Percentiles rank a stretch among this genome's conserved stretches.
These are phyloP conservation scores for Himalopsyche japonica DNA, from an alignment of 2,888 invertebrate genomes.

Conservation along the genomic window DNA sequence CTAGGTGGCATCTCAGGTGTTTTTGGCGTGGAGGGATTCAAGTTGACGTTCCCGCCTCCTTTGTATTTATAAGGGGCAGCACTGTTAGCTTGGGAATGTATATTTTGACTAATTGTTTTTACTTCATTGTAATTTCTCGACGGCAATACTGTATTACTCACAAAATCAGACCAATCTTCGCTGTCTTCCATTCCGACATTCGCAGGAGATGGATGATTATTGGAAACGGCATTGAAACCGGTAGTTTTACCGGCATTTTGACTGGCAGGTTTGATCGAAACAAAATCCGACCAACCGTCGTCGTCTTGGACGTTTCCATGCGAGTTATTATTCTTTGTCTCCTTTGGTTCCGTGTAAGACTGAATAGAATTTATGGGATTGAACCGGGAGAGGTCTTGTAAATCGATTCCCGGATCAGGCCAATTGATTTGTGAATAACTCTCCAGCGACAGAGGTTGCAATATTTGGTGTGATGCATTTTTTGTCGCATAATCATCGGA, in stretches of 20 bases:
- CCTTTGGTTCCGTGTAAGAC: slow-evolving; percentile 47
- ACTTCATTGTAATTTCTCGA: slow-evolving; percentile 32
- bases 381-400: slow-evolving; percentile 57
- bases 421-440: slow-evolving; percentile 64
- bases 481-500: slow-evolving; percentile 9
- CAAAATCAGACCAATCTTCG: slow-evolving; percentile 60
- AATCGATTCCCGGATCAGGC: slow-evolving; percentile 64
- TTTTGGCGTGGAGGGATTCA: slow-evolving; percentile 3
- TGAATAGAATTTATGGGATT: slow-evolving; percentile 57
- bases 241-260: not conserved
- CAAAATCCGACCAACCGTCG: slow-evolving; percentile 66
- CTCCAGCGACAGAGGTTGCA: slow-evolving; percentile 57
- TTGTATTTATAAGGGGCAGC: slow-evolving; percentile 15
- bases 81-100: slow-evolving; percentile 30
- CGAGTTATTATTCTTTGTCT: slow-evolving; percentile 17
- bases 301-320: slow-evolving; percentile 56
- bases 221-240: slow-evolving; percentile 40
- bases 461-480: slow-evolving; percentile 48
- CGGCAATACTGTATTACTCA: slow-evolving; percentile 50
- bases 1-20: not conserved
- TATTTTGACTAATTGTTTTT: slow-evolving; percentile 40
- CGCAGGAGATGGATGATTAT: slow-evolving; percentile 24
- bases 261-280: slow-evolving; percentile 56
- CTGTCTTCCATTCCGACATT: slow-evolving; percentile 45
- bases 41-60: not conserved